Conservation (phyloP, 1,140 invertebrate species). For the Holotrichia oblita region DNA sequence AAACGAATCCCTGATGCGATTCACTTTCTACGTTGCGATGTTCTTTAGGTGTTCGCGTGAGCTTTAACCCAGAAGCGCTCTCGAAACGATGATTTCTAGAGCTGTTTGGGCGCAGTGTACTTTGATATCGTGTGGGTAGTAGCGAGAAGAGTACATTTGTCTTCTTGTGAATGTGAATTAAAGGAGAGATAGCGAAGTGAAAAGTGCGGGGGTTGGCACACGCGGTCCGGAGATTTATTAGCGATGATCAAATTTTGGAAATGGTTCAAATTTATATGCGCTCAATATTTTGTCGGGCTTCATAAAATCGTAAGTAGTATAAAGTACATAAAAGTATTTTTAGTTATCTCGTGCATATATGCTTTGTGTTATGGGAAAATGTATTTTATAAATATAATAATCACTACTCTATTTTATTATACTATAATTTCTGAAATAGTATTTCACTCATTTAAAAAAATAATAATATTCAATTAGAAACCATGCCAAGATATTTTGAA, state of each 20-base stretch:
- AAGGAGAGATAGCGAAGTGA: constrained; percentile 9
- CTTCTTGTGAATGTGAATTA: neutral
- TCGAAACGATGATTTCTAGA: neutral
- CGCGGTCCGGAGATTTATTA: neutral
- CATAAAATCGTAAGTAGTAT: constrained; percentile 4
- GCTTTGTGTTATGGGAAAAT: no score
- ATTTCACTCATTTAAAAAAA: no score
- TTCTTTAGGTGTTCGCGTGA: neutral
- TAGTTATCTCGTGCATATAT: no score
- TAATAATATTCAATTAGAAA: no score
- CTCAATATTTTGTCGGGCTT: neutral
- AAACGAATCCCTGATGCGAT: constrained; percentile 18
- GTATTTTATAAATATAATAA: no score
- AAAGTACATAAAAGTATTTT: neutral
- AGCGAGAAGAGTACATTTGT: neutral
- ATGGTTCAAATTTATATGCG: constrained; percentile 10
- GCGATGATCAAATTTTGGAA: neutral
- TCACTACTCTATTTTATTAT: no score
- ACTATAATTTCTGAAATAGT: no score
- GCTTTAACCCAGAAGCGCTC: constrained; percentile 15
- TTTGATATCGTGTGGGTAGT: neutral
- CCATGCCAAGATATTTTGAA: no score
- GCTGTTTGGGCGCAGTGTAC: neutral
- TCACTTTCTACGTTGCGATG: neutral
- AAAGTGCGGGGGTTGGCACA: neutral